Evolutionary conservation across 2,113 vertebrate species (phyloP).

Genomic region (Phrynosoma blainvillii): DNA sequence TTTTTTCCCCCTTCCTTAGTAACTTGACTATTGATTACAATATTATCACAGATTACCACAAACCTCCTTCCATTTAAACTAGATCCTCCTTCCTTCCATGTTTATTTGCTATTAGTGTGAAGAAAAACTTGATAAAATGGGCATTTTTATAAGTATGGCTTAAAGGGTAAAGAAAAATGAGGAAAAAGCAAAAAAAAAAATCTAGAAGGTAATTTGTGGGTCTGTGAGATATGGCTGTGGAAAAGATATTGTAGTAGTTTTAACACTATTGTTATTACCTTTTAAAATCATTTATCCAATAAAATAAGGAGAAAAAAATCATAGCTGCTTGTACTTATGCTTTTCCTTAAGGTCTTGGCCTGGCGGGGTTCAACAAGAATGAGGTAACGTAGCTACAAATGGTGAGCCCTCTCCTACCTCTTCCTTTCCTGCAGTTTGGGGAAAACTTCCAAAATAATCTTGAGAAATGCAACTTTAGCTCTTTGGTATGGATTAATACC

Average conservation of each 20-base stretch:
- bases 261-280: slow-evolving; percentile 99
- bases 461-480: neutral
- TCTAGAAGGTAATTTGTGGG: slow-evolving; percentile 88
- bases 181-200: slow-evolving; percentile 65
- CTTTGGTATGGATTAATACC: neutral
- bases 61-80: slow-evolving; percentile 83
- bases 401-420: neutral
- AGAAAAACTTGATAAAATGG: slow-evolving; percentile 85
- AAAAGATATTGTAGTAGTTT: slow-evolving; percentile 97
- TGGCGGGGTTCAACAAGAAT: neutral
- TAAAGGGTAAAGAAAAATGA: slow-evolving; percentile 77
- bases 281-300: slow-evolving; percentile 99
- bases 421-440: no score
- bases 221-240: slow-evolving; percentile 97
- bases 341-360: slow-evolving; percentile 54
- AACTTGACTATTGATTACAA: slow-evolving; percentile 84
- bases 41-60: slow-evolving; percentile 77
- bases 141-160: slow-evolving; percentile 90
- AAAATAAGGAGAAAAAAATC: slow-evolving; percentile 85
- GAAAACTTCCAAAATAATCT: no score
- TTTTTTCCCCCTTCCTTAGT: slow-evolving; percentile 75
- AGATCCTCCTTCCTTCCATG: slow-evolving; percentile 88
- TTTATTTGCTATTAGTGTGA: slow-evolving; percentile 97
- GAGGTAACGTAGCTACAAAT: neutral
- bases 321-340: slow-evolving; percentile 57